phyloP scores from a whole-genome alignment of 2,797 vertebrate genomes.

The Sebastolobus altivelis region DNA sequence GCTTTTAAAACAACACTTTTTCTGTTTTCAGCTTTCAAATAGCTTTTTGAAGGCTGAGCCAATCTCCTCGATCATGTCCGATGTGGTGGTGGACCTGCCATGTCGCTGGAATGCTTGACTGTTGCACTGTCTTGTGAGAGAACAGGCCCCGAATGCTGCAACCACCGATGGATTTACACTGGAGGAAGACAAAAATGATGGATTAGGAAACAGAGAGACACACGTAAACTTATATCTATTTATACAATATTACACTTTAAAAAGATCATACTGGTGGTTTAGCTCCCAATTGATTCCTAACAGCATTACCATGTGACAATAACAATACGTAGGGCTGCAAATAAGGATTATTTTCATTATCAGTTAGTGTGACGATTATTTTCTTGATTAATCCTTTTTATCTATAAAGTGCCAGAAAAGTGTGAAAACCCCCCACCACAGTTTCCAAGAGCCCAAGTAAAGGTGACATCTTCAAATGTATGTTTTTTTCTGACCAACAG shows the following conservation, averaged over 20 bases:
- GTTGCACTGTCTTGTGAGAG: slow-evolving; percentile 94
- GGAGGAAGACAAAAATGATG: not conserved
- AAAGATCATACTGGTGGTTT: not conserved
- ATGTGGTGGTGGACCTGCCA: slow-evolving; percentile 93
- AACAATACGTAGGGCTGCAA: not conserved
- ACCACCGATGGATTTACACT: slow-evolving; percentile 93
- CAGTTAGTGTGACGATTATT: not conserved
- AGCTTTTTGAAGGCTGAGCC: slow-evolving; percentile 93
- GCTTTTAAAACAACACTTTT: slow-evolving; percentile 1
- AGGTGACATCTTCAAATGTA: no score
- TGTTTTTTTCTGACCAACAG: not conserved
- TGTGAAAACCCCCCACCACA: no score
- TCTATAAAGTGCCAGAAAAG: no score
- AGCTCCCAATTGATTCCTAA: not conserved
- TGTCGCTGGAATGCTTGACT: slow-evolving; percentile 93
- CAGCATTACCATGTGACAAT: not conserved
- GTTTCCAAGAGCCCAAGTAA: no score
- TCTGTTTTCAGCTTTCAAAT: slow-evolving; percentile 90
- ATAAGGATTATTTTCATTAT: not conserved
- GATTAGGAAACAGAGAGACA: not conserved
- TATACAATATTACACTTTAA: not conserved
- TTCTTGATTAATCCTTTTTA: not conserved
- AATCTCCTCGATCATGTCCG: slow-evolving; percentile 96
- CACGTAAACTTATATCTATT: not conserved
- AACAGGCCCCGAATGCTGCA: slow-evolving; percentile 93